These are phyloP conservation scores for Nautilus pompilius DNA, from an alignment of 1,140 invertebrate genomes.

Conservation along the genomic window DNA sequence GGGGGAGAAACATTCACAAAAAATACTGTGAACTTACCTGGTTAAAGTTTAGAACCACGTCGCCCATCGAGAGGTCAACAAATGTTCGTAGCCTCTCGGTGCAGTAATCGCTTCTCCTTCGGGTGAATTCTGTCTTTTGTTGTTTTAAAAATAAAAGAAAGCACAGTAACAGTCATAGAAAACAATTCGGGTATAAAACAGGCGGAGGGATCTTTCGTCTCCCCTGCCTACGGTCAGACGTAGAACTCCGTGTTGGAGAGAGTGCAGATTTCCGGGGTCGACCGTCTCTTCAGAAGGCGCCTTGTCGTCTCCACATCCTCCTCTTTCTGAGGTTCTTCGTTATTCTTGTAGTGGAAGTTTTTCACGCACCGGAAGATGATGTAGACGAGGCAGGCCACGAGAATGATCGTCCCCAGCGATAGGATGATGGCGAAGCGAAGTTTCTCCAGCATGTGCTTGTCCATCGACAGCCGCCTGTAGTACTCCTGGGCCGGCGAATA, in stretches of 20 bases:
- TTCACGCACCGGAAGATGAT: neutral
- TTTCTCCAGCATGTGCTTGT: neutral
- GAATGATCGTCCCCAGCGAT: neutral
- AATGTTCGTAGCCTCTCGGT: too few relatives aligned
- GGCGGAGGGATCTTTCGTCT: too few relatives aligned
- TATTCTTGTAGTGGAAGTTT: neutral
- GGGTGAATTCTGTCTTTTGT: too few relatives aligned
- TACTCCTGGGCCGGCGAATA: conserved; percentile 2
- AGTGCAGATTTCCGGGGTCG: neutral
- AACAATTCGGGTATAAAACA: too few relatives aligned
- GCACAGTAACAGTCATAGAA: too few relatives aligned
- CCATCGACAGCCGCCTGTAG: neutral
- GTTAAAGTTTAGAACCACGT: too few relatives aligned
- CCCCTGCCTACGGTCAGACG: too few relatives aligned
- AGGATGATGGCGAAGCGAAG: neutral
- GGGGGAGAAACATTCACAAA: too few relatives aligned
- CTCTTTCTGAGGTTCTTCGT: conserved; percentile 1
- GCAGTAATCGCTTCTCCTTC: too few relatives aligned
- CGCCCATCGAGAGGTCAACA: too few relatives aligned
- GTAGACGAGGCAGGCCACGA: neutral
- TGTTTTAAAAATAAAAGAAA: too few relatives aligned
- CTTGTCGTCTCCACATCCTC: neutral
- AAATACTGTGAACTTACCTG: too few relatives aligned
- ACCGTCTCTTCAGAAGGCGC: neutral
- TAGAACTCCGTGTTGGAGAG: conserved; percentile 2